Base-by-base conservation (phyloP, 2,888 invertebrate genomes). In the Polietes domitor region DNA sequence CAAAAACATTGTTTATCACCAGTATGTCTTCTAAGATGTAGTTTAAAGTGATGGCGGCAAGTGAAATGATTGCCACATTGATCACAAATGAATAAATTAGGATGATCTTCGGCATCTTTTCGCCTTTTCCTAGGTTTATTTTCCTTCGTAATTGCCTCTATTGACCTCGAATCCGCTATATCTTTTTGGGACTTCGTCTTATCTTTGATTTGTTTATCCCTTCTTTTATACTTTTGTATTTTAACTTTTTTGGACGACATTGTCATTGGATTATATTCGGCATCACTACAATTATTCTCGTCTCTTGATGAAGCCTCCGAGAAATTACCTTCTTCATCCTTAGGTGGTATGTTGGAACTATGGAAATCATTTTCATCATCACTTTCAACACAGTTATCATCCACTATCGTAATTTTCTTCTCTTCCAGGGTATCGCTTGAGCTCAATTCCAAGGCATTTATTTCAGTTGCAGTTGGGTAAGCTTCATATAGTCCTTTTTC, bases 1-100 rank as follows among this genome's bases (percentile, higher is more conserved):
- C 90, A 91, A 43, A 90, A 88, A 71, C 86, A 89, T 7, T 88
- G 89, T 53, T 91, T 89, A 17, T 89, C 89, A 2, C 91, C 91
- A 1, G 88, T 88, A 24, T 91, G 91, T n/a, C 90, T 87, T 12
- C 89, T 88, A 65, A 90, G 80, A 85, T 90, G 90, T 1, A 88
- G 86, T 50, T 87, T 87, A 50, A 91, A 91, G 19, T 90, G 88
- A 7, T 90, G 87, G 19, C 89, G 89, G 3, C 90, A 89, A 0
- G 87, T 89, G 7, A 90, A 87, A 63, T 89, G 87, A 53, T 88
- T 89, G 0, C 90, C 90, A 75, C 90, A 90, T 71, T 90, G 91
- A 83, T 90, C 90, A 71, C 90, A 90, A 55, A 90, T 89, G 80
- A 87, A 90, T 37, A 80, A 41, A 41, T 77, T 82, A 4, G 72